phyloP scores from a whole-genome alignment of 2,888 invertebrate genomes.

The Nomada goodeniana region DNA sequence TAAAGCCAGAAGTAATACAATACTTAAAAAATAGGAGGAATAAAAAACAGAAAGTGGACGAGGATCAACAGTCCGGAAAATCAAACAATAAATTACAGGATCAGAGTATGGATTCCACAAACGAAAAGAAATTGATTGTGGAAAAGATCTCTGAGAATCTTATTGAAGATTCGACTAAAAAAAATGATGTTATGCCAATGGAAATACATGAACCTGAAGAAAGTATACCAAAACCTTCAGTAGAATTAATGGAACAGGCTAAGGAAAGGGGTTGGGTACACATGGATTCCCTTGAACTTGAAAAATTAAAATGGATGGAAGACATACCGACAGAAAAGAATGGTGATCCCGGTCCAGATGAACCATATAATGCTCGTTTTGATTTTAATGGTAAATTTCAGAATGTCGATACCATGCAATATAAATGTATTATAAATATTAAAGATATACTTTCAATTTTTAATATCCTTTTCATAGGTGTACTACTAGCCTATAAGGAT shows the following conservation, averaged over 20 bases:
- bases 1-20: constrained; percentile 89
- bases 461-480: constrained; percentile 82
- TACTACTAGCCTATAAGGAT: constrained; percentile 89
- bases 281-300: constrained; percentile 93
- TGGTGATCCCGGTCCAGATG: constrained; percentile 82
- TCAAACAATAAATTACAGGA: neutral
- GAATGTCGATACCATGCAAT: neutral
- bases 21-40: constrained; percentile 87
- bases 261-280: constrained; percentile 91
- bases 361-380: constrained; percentile 92
- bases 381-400: constrained; percentile 88
- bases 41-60: constrained; percentile 67
- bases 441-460: neutral
- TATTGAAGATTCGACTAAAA: constrained; percentile 8
- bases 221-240: constrained; percentile 70
- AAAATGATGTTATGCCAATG: constrained; percentile 52
- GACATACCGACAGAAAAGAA: constrained; percentile 86
- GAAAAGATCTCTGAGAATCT: neutral
- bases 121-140: neutral
- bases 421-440: neutral
- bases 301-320: constrained; percentile 96
- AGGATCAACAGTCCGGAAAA: constrained; percentile 22
- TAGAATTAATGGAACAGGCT: constrained; percentile 81
- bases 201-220: constrained; percentile 53
- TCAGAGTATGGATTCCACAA: neutral